Evolutionary conservation across 2,113 vertebrate species (phyloP).

Genomic region (Onychorhynchus coronatus): DNA sequence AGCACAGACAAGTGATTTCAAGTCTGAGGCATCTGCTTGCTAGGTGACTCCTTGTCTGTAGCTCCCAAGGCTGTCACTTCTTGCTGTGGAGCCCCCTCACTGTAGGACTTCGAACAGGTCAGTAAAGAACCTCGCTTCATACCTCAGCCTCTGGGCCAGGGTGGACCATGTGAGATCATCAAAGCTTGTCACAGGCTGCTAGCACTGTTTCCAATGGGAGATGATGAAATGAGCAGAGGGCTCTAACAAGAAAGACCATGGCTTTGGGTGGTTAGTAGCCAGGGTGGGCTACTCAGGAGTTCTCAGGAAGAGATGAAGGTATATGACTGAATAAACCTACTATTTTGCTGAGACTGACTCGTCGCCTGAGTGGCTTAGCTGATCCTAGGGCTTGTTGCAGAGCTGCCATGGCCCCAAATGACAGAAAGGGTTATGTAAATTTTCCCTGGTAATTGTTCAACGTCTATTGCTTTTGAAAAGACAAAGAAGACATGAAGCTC

Average conservation of each 20-base stretch:
- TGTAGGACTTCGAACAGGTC: background rate
- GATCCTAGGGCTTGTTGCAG: background rate
- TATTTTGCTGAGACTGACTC: background rate
- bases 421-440: background rate
- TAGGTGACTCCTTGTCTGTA: background rate
- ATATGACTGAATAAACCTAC: background rate
- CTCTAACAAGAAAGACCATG: background rate
- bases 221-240: background rate
- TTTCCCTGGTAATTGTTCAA: background rate
- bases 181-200: background rate
- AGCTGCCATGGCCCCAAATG: background rate
- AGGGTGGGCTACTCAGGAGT: background rate
- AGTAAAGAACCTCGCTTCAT: background rate
- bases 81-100: background rate
- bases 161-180: accelerated
- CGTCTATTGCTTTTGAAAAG: background rate
- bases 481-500: background rate
- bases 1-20: background rate
- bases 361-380: background rate
- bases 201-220: background rate
- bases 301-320: background rate
- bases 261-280: background rate
- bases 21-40: background rate
- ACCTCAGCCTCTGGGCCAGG: background rate
- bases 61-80: background rate